These are phyloP conservation scores for Pachyrhynchus sulphureomaculatus DNA, from an alignment of 1,140 invertebrate genomes.

Conservation along the genomic window DNA sequence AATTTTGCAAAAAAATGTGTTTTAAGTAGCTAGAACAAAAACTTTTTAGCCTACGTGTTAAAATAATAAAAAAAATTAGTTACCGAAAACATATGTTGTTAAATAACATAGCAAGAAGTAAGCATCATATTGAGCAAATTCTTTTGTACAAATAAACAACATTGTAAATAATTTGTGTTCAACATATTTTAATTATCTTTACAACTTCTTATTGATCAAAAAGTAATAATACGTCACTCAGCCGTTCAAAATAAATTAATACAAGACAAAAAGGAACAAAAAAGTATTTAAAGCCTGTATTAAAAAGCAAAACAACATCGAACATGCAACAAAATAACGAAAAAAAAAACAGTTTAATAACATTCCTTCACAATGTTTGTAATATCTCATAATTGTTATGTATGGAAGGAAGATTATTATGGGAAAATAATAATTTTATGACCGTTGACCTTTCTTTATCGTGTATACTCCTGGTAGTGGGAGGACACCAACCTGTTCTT, in stretches of 20 bases:
- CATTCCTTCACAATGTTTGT: slow-evolving; percentile 41
- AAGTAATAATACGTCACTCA: slow-evolving; percentile 12
- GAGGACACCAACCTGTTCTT: slow-evolving; percentile 41
- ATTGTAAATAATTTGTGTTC: too few relatives aligned
- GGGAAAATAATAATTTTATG: slow-evolving; percentile 48
- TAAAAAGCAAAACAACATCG: slow-evolving; percentile 4
- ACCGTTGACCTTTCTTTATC: slow-evolving; percentile 43
- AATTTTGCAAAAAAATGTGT: too few relatives aligned
- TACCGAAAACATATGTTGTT: too few relatives aligned
- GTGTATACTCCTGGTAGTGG: slow-evolving; percentile 38
- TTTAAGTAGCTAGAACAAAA: too few relatives aligned
- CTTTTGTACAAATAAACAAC: too few relatives aligned
- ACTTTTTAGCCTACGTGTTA: too few relatives aligned
- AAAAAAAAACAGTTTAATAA: slow-evolving; percentile 35
- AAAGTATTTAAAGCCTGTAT: slow-evolving; percentile 4
- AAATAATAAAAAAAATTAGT: too few relatives aligned
- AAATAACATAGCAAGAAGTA: too few relatives aligned
- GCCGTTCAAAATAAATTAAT: slow-evolving; percentile 2
- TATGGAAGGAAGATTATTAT: slow-evolving; percentile 42
- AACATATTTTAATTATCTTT: too few relatives aligned
- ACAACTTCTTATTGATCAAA: slow-evolving; percentile 15
- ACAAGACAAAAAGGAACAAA: not conserved
- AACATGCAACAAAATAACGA: slow-evolving; percentile 3
- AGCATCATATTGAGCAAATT: too few relatives aligned
- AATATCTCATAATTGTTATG: slow-evolving; percentile 43